Base-by-base conservation (phyloP, 1,140 invertebrate species). In the Littorina saxatilis region DNA sequence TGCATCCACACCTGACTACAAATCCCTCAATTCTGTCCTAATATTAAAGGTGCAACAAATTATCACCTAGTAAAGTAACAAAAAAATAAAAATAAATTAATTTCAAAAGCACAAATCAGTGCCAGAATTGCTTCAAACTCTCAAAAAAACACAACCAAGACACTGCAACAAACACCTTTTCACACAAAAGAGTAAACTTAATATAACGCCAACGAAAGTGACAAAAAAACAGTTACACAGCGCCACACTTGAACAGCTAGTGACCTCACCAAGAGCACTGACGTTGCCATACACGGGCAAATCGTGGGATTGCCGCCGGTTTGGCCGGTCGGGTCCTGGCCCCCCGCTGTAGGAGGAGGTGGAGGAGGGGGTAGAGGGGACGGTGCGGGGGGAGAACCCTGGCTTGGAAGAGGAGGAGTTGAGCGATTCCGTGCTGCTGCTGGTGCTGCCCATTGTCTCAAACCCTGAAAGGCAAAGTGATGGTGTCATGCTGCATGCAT, bases 401-500 rank as follows among this genome's bases (percentile, higher is more conserved):
- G 76, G 55, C 29, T 78, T 78, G 29, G 76, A 78, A 20, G 76
- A 78, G 37, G 81, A 75, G 27, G 90, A 91, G 82, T 90, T 91
- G n/a, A 92, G 83, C 2, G 91, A 92, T 58, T 92, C 91, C 17
- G 90, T 90, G 84, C 91, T 92, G 47, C 89, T 90, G 82, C 90
- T 91, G 27, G 84, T 87, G 82, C 90, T 92, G 68, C 86, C 87
- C 39, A 84, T 79, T 1, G 80, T 85, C 43, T 89, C 88, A 88
- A 88, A 87, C 47, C 85, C 89, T 89, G 79, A 0, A 84, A 79
- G 55, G 7, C 61, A 63, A 52, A 15, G 23, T 15, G 23, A 52
- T 52, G 23, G 13, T 20, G 13, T 15, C 47, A 52, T 52, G 13
- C 23, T 20, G 23, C 23, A 15, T 15, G 13, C 13, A 52, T 20